Evolutionary conservation across 2,888 invertebrate species (phyloP), one percentile per base, ranked within the genome.

Genomic region (Bombyx huttoni): DNA sequence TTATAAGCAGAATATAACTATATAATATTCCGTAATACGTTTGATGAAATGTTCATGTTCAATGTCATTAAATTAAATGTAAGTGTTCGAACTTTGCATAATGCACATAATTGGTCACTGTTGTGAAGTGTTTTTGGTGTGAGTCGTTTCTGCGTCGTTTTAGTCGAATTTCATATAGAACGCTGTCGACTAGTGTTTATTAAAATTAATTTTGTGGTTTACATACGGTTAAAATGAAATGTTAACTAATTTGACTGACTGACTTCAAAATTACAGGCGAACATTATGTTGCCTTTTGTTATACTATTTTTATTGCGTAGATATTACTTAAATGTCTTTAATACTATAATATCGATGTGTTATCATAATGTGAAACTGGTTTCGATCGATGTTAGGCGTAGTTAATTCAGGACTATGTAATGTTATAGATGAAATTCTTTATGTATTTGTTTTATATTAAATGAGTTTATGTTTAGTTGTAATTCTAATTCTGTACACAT

Each of bases 381-480:
- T 24, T 48, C 47, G 45, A 45, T 48, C 13, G 34, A 33, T 49
- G 34, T 48, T 50, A 48, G 45, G 48, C 34, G 45, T 52, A 49
- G 67, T 64, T 58, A 65, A 71, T 74, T 63, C 72, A 66, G 56
- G 65, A 67, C 66, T 68, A 71, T 75, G 72, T 77, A 77, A 80
- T 62, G 78, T 81, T 82, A 73, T 75, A 77, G 68, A 69, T 79
- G 64, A 77, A 78, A 83, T 81, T 81, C 81, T 86, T 85, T 83
- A 81, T 78, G 70, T 70, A 63, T 67, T 79, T 80, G 80, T 84
- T 85, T 80, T 77, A 80, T 78, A 74, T 75, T 78, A 73, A 76
- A 74, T 69, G 68, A 78, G 77, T 79, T 78, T 79, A 76, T 76
- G 62, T 70, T 73, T 66, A 67, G 70, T 64, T 58, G 52, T 70